Evolutionary conservation across 2,888 invertebrate genomes (phyloP).

Genomic region (Teleogryllus oceanicus): DNA sequence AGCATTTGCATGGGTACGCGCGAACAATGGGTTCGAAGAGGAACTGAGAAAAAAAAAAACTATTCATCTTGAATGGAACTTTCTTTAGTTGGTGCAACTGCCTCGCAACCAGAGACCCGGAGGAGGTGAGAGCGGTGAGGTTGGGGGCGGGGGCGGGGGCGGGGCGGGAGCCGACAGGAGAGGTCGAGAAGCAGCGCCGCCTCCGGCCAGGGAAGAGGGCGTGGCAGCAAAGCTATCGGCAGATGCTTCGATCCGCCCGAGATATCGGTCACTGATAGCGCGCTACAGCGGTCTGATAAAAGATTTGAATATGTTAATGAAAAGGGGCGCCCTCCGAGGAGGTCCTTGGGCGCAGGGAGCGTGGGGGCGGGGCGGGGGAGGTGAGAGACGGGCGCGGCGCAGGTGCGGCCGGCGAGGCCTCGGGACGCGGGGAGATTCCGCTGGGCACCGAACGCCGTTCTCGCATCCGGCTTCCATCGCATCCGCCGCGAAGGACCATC

Average conservation of each 20-base stretch:
- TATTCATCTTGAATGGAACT: no score
- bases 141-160: no score
- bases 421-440: not conserved
- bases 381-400: not conserved
- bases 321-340: not conserved
- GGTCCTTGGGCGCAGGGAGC: not conserved
- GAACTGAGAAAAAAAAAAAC: no score
- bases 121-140: no score
- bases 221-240: not conserved
- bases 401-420: not conserved
- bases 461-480: no score
- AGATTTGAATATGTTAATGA: slow-evolving; percentile 9
- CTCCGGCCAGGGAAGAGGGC: not conserved
- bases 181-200: not conserved
- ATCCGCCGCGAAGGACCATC: no score
- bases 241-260: not conserved
- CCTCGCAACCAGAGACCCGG: no score
- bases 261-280: not conserved
- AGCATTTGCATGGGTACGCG: no score
- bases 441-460: no score
- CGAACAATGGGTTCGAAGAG: no score
- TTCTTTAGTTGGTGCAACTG: no score
- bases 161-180: no score
- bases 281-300: not conserved
- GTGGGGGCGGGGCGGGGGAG: not conserved